Conservation (phyloP, 2,797 vertebrate genomes). For the Chrosomus eos region DNA sequence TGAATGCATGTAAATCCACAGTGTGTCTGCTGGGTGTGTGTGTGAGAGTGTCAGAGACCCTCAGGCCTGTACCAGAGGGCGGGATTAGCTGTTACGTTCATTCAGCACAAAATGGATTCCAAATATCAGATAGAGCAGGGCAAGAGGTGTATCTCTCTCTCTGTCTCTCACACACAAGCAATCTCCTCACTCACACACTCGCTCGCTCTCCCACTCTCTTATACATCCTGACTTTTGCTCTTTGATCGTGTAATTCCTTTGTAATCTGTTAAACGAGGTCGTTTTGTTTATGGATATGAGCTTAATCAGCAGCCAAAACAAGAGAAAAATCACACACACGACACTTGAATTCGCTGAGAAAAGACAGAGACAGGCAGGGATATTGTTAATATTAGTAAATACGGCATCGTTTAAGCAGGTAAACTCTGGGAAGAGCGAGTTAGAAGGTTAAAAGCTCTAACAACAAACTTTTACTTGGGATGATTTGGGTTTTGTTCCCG, state of each 20-base stretch:
- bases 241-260: conserved; percentile 84
- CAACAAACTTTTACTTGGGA: background rate
- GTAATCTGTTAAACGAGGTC: conserved; percentile 81
- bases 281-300: conserved; percentile 73
- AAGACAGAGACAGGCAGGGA: conserved; percentile 10
- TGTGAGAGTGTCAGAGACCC: conserved; percentile 61
- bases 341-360: conserved; percentile 5
- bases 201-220: conserved; percentile 41
- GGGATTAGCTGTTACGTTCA: conserved; percentile 79
- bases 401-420: too few relatives aligned
- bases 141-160: conserved; percentile 53
- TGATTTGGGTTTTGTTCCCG: background rate
- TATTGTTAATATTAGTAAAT: background rate
- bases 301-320: conserved; percentile 60
- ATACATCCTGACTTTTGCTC: conserved; percentile 62
- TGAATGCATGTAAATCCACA: conserved; percentile 37
- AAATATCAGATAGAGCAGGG: conserved; percentile 63
- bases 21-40: conserved; percentile 16
- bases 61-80: conserved; percentile 73
- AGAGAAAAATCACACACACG: conserved; percentile 52
- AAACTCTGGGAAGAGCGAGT: background rate
- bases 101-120: conserved; percentile 70
- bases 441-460: background rate
- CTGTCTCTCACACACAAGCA: conserved; percentile 14
- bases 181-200: conserved; percentile 31